These are phyloP conservation scores for Cataglyphis cursor DNA, from an alignment of 2,888 invertebrate genomes.

Conservation along the genomic window DNA sequence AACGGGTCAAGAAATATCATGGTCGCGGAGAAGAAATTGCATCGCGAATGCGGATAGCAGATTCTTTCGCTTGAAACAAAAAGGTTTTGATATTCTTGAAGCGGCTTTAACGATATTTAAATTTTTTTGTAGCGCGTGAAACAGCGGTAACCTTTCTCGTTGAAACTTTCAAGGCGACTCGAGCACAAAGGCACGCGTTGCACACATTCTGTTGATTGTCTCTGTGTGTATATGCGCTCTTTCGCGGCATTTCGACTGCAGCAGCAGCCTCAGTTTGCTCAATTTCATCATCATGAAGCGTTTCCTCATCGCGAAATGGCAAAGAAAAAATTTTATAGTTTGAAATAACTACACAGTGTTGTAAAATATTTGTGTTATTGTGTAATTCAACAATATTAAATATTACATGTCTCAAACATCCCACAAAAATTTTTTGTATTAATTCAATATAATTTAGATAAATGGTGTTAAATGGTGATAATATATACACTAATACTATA, in stretches of 20 bases:
- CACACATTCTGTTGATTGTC: slow-evolving; percentile 10
- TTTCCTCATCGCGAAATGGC: background rate
- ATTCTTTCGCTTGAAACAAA: slow-evolving; percentile 1
- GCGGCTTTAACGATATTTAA: slow-evolving; percentile 60
- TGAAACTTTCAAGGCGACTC: slow-evolving; percentile 72
- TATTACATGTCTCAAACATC: too few relatives aligned
- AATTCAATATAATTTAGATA: too few relatives aligned
- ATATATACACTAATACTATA: too few relatives aligned
- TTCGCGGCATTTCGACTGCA: slow-evolving; percentile 9
- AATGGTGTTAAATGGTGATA: too few relatives aligned
- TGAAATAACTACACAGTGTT: background rate
- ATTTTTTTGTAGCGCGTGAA: slow-evolving; percentile 61
- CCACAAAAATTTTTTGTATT: too few relatives aligned
- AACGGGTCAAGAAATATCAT: background rate
- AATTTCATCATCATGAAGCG: background rate
- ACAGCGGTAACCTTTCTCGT: slow-evolving; percentile 69
- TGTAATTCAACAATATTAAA: too few relatives aligned
- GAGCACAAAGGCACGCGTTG: slow-evolving; percentile 14
- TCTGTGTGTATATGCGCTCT: background rate
- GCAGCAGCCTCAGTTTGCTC: background rate
- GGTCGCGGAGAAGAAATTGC: background rate
- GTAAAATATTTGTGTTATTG: background rate
- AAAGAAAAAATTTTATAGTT: slow-evolving; percentile 2
- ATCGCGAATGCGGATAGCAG: background rate
- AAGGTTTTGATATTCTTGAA: slow-evolving; percentile 64